Base-by-base conservation (phyloP, 92 coral and sea anemone genomes). In the Chrysogorgia sp. region DNA sequence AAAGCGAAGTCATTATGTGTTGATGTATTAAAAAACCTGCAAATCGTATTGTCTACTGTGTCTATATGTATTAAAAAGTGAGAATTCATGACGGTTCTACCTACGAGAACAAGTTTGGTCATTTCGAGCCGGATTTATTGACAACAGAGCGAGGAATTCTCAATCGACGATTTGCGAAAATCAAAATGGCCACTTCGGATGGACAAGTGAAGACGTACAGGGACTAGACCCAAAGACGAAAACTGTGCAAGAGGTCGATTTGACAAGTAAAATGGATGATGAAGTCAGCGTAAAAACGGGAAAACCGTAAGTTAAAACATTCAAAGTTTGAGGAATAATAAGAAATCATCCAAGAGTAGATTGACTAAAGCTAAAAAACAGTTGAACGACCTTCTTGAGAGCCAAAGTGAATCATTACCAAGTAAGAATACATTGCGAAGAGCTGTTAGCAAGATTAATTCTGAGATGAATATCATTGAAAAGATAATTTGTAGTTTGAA, bases 371-470 rank as follows among this genome's bases (percentile, higher is more conserved):
- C 45, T 21, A 79, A 67, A 82, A 86, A 34, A 61, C n/a, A 72
- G 41, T 74, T 82, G 40, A 48, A 21, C 22, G 76, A 75, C 2
- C 83, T 75, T 19, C 69, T 81, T 50, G 82, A 65, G 20, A 59
- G 41, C 15, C 62, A 23, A n/a, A 45, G 35, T 55, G 81, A 58
- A 47, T 62, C 56, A 37, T 68, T 82, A 50, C 84, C 66, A 10
- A 62, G 90, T 22, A 86, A 86, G 32, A 86, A 77, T 67, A 34
- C 83, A 49, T 74, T 82, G 0, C 32, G 84, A 37, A 76, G 87
- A 45, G 81, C 79, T 20, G 41, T 77, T 2, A 76, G 68, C 48
- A 81, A 76, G 40, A 47, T 86, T 26, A 86, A 81, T 29, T 35
- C 77, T 4, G 86, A 86, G 50, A 67, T 68, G 70, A 76, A 64